Evolutionary conservation across 2,113 vertebrate species (phyloP), one percentile per base, ranked within the genome.

Genomic region (Dasyornis broadbenti): DNA sequence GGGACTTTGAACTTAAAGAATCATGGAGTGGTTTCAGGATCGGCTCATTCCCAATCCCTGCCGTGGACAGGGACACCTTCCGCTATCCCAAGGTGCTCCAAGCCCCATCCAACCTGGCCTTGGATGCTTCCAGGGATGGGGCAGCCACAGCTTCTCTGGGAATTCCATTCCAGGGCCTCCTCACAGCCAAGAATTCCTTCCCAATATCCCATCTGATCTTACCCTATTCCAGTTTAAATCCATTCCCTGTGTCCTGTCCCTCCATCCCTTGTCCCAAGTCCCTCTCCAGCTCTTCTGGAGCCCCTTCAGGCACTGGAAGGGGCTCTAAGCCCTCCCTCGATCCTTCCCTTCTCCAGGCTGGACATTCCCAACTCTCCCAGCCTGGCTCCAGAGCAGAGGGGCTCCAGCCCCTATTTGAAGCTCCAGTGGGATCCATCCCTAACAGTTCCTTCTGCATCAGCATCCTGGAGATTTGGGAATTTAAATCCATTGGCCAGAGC

Each of bases 101-200:
- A 64, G 17, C 16, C 14, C 4, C 0, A 0, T 56, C 42, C 23
- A 52, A 0, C 13, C 60, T n/a, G 44, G 10, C 5, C 23, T 52
- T 33, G 44, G 13, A 45, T 15, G 14, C 6, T 24, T 17, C 44
- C 45, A 73, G 39, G 60, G 15, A n/a, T 52, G 12, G 7, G 1
- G 7, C 37, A 73, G 28, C 22, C 60, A 59, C 33, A 66, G 28
- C 0, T 65, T 23, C 27, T 45, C 52, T 66, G 23, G 23, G 21
- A 1, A 52, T 16, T 15, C 17, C 0, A 4, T 63, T 9, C 52
- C 44, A 89, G 19, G 3, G 0, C 15, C 4, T 80, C 27, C 2
- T 8, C 10, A 23, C 9, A 59, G 23, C 0, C 0, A 60, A 27
- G 53, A 69, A 60, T 69, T 45, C 3, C 33, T 73, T 52, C 69